Base-by-base conservation (phyloP, 2,113 vertebrate genomes). In the Grantiella picta region DNA sequence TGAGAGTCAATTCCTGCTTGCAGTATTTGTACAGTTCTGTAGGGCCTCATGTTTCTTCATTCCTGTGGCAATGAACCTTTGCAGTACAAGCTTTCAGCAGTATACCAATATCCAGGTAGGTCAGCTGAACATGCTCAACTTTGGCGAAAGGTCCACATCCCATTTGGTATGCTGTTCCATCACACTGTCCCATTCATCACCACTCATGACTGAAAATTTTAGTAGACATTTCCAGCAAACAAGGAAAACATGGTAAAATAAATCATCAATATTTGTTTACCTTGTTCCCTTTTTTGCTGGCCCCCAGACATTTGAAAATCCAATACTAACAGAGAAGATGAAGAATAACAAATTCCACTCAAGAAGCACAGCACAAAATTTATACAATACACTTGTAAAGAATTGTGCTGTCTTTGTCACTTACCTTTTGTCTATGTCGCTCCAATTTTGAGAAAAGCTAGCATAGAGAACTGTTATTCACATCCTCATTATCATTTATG, bases 51-150 rank as follows among this genome's bases (percentile, higher is more conserved):
- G 91, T 95, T 94, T 72, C 73, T 42, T 86, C 87, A 88, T 50
- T 80, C 73, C 66, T 63, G 47, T 80, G 75, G 82, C 90, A 95
- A 56, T 57, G 84, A 94, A 82, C 82, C 59, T 94, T 82, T 88
- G 70, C 75, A 90, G 66, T 73, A 91, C 82, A 91, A 91, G 94
- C 27, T 95, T 95, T 93, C 87, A 87, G 54, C 59, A 66, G 54
- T 70, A 83, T 31, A 78, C 66, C 87, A 90, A 83, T 91, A 95
- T 80, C 54, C 87, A 88, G 75, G 63, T 44, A 80, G 93, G 85
- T 90, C 90, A 86, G 59, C 36, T 56, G 70, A 91, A 85, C 90
- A 66, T 52, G 78, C 35, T 86, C 73, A 68, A 10, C 77, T 85
- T 72, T 7, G 15, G 47, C 2, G 0, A 76, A 85, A 73, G 45